Base-by-base conservation (phyloP, 2,888 invertebrate species). In the Steinernema carpocapsae region DNA sequence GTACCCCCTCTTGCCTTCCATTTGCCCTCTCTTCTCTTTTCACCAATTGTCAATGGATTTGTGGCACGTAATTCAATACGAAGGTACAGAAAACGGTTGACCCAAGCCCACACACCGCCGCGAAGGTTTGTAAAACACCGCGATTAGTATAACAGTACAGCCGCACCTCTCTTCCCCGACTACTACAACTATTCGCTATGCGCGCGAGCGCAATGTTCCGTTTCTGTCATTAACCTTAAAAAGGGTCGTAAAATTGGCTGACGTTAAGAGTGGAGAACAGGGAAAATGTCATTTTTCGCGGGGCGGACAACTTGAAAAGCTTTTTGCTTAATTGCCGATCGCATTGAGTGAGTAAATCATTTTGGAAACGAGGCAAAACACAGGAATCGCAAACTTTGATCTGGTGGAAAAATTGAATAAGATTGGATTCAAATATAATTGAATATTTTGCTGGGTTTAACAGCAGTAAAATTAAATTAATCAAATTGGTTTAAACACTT, bases 211-310 rank as follows among this genome's bases (percentile, higher is more conserved):
- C 56, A 22, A 10, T 26, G 56, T 56, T 56, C 56, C 56, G 24
- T 56, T 56, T 56, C 56, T 56, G 56, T 56, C 56, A 56, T 56
- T 56, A 56, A 56, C 56, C 56, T 56, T 56, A 56, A 56, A 56
- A 56, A 56, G 56, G 56, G 56, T 56, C 56, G 56, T 56, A 56
- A 56, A 56, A 56, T 10, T 56, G 56, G 56, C 26, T 19, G 51
- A 51, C 51, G 51, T 51, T 51, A 19, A 19, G 56, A 3, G n/a
- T n/a, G n/a, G n/a, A 10, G 56, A 56, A 26, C 48, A 48, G 48
- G 48, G 12, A 12, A 26, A 56, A 56, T 26, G 56, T 56, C 56
- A 56, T 26, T 24, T 26, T 24, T 12, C 51, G n/a, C n/a, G n/a
- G 51, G 51, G 51, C 51, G 51, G n/a, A 6, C 56, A 56, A 56